Conservation (phyloP, 2,888 invertebrate species). For the Leptodirus hochenwartii region DNA sequence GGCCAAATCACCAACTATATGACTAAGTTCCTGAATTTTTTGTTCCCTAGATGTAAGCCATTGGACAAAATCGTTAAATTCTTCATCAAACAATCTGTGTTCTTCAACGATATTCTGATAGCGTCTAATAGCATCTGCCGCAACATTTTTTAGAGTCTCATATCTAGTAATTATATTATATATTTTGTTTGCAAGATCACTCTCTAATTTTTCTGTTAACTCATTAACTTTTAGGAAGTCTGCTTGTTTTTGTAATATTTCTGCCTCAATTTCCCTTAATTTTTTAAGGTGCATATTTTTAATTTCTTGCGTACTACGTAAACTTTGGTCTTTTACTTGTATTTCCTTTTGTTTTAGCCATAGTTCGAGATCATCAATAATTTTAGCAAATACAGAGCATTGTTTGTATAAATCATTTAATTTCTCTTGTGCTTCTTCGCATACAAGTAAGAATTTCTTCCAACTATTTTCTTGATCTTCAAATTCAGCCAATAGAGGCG, state of each 20-base stretch:
- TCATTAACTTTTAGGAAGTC: constrained; percentile 50
- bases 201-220: constrained; percentile 52
- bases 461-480: constrained; percentile 57
- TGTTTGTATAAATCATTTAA: constrained; percentile 57
- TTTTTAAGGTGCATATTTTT: constrained; percentile 65
- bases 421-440: constrained; percentile 50
- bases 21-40: constrained; percentile 58
- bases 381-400: constrained; percentile 65
- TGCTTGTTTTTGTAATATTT: constrained; percentile 45
- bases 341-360: constrained; percentile 79
- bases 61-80: constrained; percentile 51
- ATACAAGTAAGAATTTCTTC: constrained; percentile 54
- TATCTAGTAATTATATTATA: constrained; percentile 67
- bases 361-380: constrained; percentile 55
- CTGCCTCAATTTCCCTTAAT: constrained; percentile 50
- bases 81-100: constrained; percentile 61
- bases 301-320: constrained; percentile 68
- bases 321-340: constrained; percentile 72
- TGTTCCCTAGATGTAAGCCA: constrained; percentile 57
- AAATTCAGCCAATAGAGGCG: constrained; percentile 49
- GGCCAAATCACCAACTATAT: constrained; percentile 71
- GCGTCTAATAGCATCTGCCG: constrained; percentile 65
- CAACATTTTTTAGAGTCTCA: constrained; percentile 60
- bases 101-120: constrained; percentile 76
- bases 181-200: constrained; percentile 52